These are phyloP conservation scores for Lycophotia porphyrea DNA, from an alignment of 2,888 invertebrate species.

Conservation along the genomic window DNA sequence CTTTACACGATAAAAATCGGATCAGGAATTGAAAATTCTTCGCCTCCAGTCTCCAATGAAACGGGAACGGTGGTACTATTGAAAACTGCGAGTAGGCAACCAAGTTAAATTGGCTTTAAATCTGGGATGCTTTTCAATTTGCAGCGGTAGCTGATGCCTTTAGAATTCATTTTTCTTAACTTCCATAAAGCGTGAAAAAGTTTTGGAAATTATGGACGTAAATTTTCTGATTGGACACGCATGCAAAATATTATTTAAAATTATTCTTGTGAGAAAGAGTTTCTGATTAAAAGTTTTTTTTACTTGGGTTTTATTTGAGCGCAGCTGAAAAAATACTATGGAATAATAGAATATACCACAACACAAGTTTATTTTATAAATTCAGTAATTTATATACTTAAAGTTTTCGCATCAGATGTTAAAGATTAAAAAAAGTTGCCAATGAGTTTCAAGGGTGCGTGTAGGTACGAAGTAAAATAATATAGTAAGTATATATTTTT, in stretches of 20 bases:
- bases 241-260: constrained; percentile 17
- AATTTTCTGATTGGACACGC: constrained; percentile 39
- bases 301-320: background rate
- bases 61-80: constrained; percentile 60
- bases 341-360: background rate
- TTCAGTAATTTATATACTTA: background rate
- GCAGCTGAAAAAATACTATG: background rate
- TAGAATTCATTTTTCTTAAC: constrained; percentile 51
- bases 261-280: constrained; percentile 6
- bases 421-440: background rate
- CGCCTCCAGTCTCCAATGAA: constrained; percentile 47
- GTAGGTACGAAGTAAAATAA: background rate
- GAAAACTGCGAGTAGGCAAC: constrained; percentile 68
- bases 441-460: background rate
- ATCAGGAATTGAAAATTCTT: constrained; percentile 54
- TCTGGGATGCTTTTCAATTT: constrained; percentile 71
- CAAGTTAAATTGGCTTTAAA: constrained; percentile 77
- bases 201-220: constrained; percentile 39
- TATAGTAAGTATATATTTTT: background rate
- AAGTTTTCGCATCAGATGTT: background rate
- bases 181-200: constrained; percentile 54
- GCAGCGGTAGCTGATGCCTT: constrained; percentile 58
- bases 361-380: constrained; percentile 1
- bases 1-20: constrained; percentile 38
- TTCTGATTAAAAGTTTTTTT: constrained; percentile 14